Percentiles rank a stretch among this genome's conserved stretches.
phyloP scores from a whole-genome alignment of 2,797 vertebrate species.

The Artibeus lituratus region DNA sequence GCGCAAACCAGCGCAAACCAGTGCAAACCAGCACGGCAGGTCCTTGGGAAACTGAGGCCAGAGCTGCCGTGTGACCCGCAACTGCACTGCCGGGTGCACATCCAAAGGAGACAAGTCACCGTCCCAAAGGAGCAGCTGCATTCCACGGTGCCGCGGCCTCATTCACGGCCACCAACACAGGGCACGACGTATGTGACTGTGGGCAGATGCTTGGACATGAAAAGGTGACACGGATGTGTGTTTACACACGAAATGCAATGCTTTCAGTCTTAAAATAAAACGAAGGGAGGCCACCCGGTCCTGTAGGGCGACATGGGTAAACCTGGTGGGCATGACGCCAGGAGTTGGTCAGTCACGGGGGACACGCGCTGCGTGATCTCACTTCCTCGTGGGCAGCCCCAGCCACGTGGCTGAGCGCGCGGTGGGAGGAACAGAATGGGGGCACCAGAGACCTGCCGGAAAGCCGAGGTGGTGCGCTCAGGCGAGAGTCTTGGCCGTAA shows the following conservation, averaged over 20 bases:
- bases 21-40: too few species aligned
- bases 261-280: not conserved
- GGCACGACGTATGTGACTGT: not conserved
- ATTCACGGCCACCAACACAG: too few species aligned
- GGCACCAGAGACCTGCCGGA: fast-evolving
- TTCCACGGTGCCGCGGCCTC: too few species aligned
- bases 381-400: too few species aligned
- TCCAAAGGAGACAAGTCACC: not conserved
- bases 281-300: not conserved
- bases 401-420: not conserved
- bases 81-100: too few species aligned
- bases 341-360: too few species aligned
- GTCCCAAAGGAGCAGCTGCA: too few species aligned
- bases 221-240: not conserved
- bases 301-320: not conserved
- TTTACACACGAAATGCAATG: not conserved
- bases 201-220: too few species aligned
- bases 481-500: not conserved
- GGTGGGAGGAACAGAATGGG: not conserved
- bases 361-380: too few species aligned
- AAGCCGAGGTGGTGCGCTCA: too few species aligned
- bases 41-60: not conserved
- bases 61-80: too few species aligned
- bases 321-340: not conserved
- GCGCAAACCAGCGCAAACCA: too few species aligned